phyloP scores from a whole-genome alignment of 2,113 vertebrate species.

The Platysteira castanea region DNA sequence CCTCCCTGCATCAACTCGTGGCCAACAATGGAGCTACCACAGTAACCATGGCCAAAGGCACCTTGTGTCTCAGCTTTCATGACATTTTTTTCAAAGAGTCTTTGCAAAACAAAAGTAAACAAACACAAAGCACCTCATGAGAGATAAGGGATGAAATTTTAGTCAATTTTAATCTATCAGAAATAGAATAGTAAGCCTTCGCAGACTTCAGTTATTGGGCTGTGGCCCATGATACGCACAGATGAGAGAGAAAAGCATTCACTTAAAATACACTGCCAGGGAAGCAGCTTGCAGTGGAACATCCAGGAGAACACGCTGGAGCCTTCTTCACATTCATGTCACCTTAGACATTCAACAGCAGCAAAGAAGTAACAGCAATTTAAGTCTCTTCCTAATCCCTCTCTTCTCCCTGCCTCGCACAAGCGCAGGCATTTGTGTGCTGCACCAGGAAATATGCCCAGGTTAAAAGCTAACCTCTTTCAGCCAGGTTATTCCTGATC shows the following conservation, averaged over 20 bases:
- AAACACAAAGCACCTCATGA: background rate
- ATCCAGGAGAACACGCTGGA: accelerated
- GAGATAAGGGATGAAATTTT: background rate
- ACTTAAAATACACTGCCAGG: background rate
- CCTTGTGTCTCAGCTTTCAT: background rate
- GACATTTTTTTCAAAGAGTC: background rate
- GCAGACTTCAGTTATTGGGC: background rate
- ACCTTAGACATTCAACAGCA: background rate
- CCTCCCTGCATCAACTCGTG: background rate
- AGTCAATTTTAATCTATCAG: background rate
- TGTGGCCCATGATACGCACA: background rate
- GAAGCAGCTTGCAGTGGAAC: background rate
- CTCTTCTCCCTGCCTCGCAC: background rate
- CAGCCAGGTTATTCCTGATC: background rate
- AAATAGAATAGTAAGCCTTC: background rate
- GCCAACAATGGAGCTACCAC: background rate
- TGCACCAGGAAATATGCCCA: background rate
- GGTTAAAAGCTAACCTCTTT: slow-evolving; percentile 33
- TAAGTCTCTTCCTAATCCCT: background rate
- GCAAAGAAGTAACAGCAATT: background rate
- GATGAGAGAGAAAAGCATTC: background rate
- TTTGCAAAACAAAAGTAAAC: background rate
- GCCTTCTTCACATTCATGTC: background rate
- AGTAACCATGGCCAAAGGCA: background rate
- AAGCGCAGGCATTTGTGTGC: background rate